Base-by-base conservation (phyloP, 2,888 invertebrate species). In the Dendrolimus pini region DNA sequence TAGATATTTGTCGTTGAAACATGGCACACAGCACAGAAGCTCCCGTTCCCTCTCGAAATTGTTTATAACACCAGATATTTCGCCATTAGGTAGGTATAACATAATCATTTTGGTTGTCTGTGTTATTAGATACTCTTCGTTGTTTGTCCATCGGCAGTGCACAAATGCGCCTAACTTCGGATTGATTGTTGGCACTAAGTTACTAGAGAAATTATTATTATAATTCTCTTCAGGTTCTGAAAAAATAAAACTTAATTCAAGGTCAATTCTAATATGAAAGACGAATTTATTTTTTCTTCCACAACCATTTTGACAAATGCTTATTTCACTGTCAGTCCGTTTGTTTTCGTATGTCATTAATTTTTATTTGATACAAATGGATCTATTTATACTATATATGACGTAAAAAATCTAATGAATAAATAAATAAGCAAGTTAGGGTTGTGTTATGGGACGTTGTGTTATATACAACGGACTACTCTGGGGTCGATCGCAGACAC, bases 111-210 rank as follows among this genome's bases (percentile, higher is more conserved):
- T 83, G 1, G 76, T 64, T 0, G 89, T 87, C 62, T 90, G 88
- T 0, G 89, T 72, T 14, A 91, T 75, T 0, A 91, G 66, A 1
- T 73, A 77, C 12, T 87, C 80, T 2, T 82, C 78, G 56, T 78
- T 72, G 65, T 80, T 82, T 0, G 84, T 76, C 91, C 91, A 91
- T 3, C 81, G 74, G 58, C 89, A 89, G 72, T 81, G 82, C 9
- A 86, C 62, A 59, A 83, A 81, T 0, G 79, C 75, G 0, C 85
- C 84, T 6, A 77, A 61, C 60, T 77, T 80, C 0, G 83, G 80
- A 9, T 60, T 66, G 59, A 89, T 84, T 0, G 75, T 80, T 18
- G 47, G 47, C 9, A 12, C 47, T 7, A 79, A 72, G 30, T 79
- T 78, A 61, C 74, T 76, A 0, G 79, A 74, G 59, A 79, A 78